Percentiles rank a stretch among this genome's conserved stretches.
Evolutionary conservation across 2,888 invertebrate genomes (phyloP).

Genomic region (Ichneumoninae sp.): DNA sequence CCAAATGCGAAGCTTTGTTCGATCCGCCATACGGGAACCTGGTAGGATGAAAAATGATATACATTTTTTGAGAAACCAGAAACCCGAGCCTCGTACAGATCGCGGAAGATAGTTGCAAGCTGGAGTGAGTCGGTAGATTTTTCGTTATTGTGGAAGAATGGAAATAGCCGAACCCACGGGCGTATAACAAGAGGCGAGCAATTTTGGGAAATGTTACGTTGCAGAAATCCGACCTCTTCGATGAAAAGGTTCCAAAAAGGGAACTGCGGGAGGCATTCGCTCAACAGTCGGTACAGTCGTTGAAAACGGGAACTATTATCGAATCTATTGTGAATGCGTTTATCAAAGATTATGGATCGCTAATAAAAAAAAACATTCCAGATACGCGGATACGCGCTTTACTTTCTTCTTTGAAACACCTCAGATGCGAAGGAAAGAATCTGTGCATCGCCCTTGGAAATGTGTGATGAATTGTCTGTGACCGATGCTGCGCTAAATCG

Average conservation of each 20-base stretch:
- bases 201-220: slow-evolving; percentile 81
- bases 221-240: slow-evolving; percentile 76
- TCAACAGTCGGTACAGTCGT: slow-evolving; percentile 29
- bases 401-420: background rate
- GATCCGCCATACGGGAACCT: slow-evolving; percentile 32
- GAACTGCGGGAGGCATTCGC: slow-evolving; percentile 60
- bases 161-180: slow-evolving; percentile 72
- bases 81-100: slow-evolving; percentile 49
- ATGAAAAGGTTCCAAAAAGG: slow-evolving; percentile 41
- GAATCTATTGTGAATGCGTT: slow-evolving; percentile 14
- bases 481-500: slow-evolving; percentile 33
- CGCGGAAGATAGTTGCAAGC: slow-evolving; percentile 80
- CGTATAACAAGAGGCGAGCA: slow-evolving; percentile 70
- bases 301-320: slow-evolving; percentile 25
- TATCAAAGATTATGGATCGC: background rate
- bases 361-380: background rate
- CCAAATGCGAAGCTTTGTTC: slow-evolving; percentile 40
- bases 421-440: background rate
- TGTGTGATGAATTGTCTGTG: slow-evolving; percentile 41
- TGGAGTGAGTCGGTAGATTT: slow-evolving; percentile 81
- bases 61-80: slow-evolving; percentile 61
- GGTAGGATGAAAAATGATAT: slow-evolving; percentile 59
- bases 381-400: slow-evolving; percentile 1
- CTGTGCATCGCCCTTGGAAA: slow-evolving; percentile 13
- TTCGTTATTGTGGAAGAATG: slow-evolving; percentile 79